Evolutionary conservation across 2,797 vertebrate genomes (phyloP), one percentile per base, ranked within the genome.

Genomic region (Phrynocephalus vlangalii): DNA sequence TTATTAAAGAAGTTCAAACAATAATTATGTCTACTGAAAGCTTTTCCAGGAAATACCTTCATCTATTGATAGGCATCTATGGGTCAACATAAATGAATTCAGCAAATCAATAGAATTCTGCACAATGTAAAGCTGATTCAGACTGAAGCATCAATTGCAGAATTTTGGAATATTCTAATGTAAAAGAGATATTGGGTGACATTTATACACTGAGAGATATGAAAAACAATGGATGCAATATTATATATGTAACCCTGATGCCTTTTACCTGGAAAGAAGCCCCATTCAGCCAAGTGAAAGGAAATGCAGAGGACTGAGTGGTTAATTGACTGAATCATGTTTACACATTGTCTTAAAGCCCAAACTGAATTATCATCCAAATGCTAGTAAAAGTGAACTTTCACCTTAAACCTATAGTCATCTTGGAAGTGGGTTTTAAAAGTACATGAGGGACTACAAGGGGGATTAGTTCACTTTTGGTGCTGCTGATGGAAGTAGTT

Each of bases 11-110:
- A 84, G 85, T 5, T 2, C 44, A 63, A 87, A 90, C 26, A 4
- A 72, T 30, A 22, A 90, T 83, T 26, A 84, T 60, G 78, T 16
- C 15, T 75, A 78, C 86, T 2, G 88, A 92, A 81, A 85, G 18
- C 22, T 79, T 72, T 72, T 72, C 30, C 60, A 22, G 7, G 88
- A 28, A 68, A 81, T 1, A 82, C 4, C 48, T 80, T 88, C n/a
- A 76, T 71, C n/a, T 56, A 15, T 66, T 73, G 90, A 76, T 1
- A 1, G 6, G 15, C 84, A 67, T 5, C 85, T 80, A 5, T 16
- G 63, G 1, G 1, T 81, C 44, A 52, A 89, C 67, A 5, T 83
- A 78, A 22, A n/a, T 72, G 78, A 63, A 15, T 63, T 73, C 89
- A 90, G 48, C 16, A 38, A 75, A 92, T 67, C 67, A 67, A 20